A percentile compares a stretch with the other conserved stretches of the same genome.
phyloP scores from a whole-genome alignment of 2,113 vertebrate genomes.

The Gyps fulvus region DNA sequence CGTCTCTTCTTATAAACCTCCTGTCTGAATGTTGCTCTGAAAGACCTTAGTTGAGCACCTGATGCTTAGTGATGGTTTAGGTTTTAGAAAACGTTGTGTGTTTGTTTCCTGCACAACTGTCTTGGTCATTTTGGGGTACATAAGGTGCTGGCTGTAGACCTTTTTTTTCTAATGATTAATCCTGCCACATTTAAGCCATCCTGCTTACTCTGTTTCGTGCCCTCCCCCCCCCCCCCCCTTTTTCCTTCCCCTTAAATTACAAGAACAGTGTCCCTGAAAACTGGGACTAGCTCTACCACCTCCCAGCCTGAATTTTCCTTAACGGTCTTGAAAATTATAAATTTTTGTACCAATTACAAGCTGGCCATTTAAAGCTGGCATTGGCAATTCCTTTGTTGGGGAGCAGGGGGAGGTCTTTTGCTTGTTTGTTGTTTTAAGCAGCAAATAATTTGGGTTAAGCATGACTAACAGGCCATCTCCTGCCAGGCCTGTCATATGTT shows the following conservation, averaged over 20 bases:
- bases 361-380: not conserved
- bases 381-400: not conserved
- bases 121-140: not conserved
- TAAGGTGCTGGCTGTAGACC: not conserved
- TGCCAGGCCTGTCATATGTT: not conserved
- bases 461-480: not conserved
- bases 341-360: not conserved
- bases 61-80: not conserved
- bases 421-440: not conserved
- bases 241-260: not conserved
- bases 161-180: not conserved
- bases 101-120: not conserved
- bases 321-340: not conserved
- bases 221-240: no score
- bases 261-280: not conserved
- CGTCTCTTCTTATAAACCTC: not conserved
- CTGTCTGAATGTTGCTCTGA: not conserved
- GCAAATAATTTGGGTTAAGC: not conserved
- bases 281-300: not conserved
- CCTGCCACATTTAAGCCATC: not conserved
- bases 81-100: not conserved
- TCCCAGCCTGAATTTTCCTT: not conserved
- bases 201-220: not conserved
- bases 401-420: not conserved
- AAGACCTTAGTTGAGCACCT: not conserved